Evolutionary conservation across 2,797 vertebrate species (phyloP), one percentile per base, ranked within the genome.

Genomic region (Poeciliopsis presidionis): DNA sequence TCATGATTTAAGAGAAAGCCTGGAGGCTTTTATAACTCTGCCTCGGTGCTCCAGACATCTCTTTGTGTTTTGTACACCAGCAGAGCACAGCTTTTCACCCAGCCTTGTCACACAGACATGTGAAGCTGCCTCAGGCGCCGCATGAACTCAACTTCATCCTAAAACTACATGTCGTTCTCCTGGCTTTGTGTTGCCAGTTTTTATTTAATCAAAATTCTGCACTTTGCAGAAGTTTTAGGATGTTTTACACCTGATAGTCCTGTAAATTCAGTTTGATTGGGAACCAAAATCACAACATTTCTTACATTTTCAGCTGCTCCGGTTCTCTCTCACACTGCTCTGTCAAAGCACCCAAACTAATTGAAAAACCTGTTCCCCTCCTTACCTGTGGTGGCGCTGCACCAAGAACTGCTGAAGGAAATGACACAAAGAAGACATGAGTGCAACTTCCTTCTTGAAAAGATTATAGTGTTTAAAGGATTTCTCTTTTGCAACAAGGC

Each of bases 91-190:
- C 59, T 53, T 41, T 67, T 13, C 39, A 43, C 65, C 36, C 11
- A 3, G 77, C 80, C 80, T 6, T 51, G 72, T 22, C 33, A 45
- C 33, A 55, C 46, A 51, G 45, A 49, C 65, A 45, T 30, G 4
- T 18, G 39, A 82, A 16, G 51, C 39, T 1, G 51, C 84, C 81
- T 61, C 74, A 46, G 77, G 82, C 74, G 39, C 5, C 73, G 70
- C 63, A 4, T 72, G 79, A 82, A 78, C 85, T 55, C 74, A 46
- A 0, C 55, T 72, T 85, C 63, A 46, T 67, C 39, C 73, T 28
- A 49, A 63, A 12, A 5, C 69, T 61, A 43, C 25, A 25, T 45
- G 41, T 25, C 12, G 4, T 70, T n/a, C 41, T 69, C 22, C 20
- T 43, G 6, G 65, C 65, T n/a, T 41, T 67, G 9, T 18, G 36